phyloP scores from a whole-genome alignment of 2,888 invertebrate species.

The Thereva unica region DNA sequence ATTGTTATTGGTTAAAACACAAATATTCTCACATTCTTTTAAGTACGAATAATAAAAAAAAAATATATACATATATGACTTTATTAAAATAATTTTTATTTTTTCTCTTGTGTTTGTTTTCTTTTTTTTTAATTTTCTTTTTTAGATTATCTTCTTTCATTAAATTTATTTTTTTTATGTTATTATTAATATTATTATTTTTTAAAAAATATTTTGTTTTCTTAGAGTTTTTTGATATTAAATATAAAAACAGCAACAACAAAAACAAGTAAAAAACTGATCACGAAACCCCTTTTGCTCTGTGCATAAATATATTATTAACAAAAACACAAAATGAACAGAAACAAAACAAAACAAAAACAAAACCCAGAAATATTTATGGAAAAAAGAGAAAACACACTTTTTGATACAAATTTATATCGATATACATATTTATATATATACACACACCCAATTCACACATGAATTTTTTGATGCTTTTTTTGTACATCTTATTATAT shows the following conservation, averaged over 20 bases:
- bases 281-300: no score
- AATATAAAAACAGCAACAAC: no score
- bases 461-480: constrained; percentile 25
- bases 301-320: no score
- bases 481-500: constrained; percentile 23
- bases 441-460: constrained; percentile 11
- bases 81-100: constrained; percentile 22
- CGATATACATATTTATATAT: constrained; percentile 29
- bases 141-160: not conserved
- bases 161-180: constrained; percentile 1
- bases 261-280: no score
- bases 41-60: constrained; percentile 22
- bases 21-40: constrained; percentile 34
- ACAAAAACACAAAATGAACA: no score
- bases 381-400: constrained; percentile 7
- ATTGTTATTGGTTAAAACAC: constrained; percentile 32
- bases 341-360: no score
- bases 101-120: constrained; percentile 18
- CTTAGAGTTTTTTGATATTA: not conserved
- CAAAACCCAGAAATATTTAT: no score
- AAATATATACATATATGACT: constrained; percentile 30
- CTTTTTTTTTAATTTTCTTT: constrained; percentile 10
- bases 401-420: constrained; percentile 32
- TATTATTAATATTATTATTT: not conserved
- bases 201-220: constrained; percentile 19